Evolutionary conservation across 2,888 invertebrate genomes (phyloP), one percentile per base, ranked within the genome.

Genomic region (Candidula unifasciata): DNA sequence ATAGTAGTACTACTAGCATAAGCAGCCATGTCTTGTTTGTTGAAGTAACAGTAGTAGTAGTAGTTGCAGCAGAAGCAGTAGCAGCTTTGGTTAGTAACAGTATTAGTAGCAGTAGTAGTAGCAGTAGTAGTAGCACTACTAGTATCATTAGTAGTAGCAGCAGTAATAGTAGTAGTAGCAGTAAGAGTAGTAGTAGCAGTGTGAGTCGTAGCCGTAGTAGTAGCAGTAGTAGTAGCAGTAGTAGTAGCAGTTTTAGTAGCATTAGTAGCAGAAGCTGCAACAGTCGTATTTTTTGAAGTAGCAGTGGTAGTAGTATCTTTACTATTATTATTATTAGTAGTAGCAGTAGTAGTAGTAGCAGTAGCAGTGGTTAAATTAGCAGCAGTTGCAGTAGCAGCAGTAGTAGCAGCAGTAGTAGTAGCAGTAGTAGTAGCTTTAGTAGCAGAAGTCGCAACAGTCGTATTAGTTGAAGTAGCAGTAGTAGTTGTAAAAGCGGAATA

Each of bases 381-480:
- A 83, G 83, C 64, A 83, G 83, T 66, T 78, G 77, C 64, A 83
- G 66, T 57, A 83, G 83, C 79, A 83, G 83, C 79, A 83, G 83
- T 66, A 79, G 83, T 83, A 83, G 83, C 79, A 83, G 78, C 79
- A 83, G 78, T 79, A 83, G 83, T 83, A 52, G 76, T 76, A 76
- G 76, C 44, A 52, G 54, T 76, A 76, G 76, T 76, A 76, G 76
- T 76, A 76, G 76, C 44, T 74, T 73, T 84, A 80, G 84, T 84
- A 84, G 84, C 80, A 84, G 84, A 80, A 80, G 84, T 84, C 80
- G 74, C 80, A 84, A 80, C 80, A 84, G 84, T 80, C 71, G 84
- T 84, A 84, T 80, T 80, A 84, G 84, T 84, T 80, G 84, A 80
- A 84, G 84, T 84, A 84, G 80, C 80, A 84, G 84, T 84, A 73